Evolutionary conservation across 2,113 vertebrate genomes (phyloP).

Genomic region (Dryoscopus gambensis): DNA sequence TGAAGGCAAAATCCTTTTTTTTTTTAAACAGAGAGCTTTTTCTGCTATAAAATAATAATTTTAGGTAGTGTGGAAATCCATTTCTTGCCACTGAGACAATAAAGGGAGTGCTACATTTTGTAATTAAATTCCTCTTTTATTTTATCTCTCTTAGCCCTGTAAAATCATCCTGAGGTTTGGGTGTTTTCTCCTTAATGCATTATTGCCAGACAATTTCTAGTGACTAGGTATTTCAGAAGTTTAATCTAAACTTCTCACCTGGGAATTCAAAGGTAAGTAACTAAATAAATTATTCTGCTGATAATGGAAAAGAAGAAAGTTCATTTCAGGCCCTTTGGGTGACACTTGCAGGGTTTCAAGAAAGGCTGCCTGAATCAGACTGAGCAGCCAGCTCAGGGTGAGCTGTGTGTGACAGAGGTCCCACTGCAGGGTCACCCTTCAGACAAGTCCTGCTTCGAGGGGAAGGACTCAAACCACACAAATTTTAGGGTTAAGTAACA

Average conservation of each 20-base stretch:
- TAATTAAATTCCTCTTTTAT: background rate
- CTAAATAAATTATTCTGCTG: background rate
- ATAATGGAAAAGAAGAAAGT: background rate
- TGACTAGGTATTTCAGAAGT: background rate
- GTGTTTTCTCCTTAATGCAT: background rate
- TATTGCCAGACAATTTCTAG: background rate
- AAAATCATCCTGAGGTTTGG: background rate
- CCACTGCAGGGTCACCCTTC: background rate
- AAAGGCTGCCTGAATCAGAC: background rate
- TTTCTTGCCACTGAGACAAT: background rate
- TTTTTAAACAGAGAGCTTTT: background rate
- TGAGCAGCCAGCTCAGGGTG: background rate
- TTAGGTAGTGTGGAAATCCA: background rate
- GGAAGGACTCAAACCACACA: background rate
- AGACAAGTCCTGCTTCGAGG: background rate
- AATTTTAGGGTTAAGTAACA: background rate
- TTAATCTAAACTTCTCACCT: background rate
- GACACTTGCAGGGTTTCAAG: background rate
- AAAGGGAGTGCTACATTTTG: background rate
- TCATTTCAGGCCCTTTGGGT: background rate
- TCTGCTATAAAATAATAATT: background rate
- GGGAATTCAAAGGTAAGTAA: background rate
- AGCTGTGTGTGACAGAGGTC: background rate
- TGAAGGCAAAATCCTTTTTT: background rate
- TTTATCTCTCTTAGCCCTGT: background rate